A percentile compares a stretch with the other conserved stretches of the same genome.
These are phyloP conservation scores for Elephas maximus DNA, from an alignment of 2,113 vertebrate species.

Conservation along the genomic window DNA sequence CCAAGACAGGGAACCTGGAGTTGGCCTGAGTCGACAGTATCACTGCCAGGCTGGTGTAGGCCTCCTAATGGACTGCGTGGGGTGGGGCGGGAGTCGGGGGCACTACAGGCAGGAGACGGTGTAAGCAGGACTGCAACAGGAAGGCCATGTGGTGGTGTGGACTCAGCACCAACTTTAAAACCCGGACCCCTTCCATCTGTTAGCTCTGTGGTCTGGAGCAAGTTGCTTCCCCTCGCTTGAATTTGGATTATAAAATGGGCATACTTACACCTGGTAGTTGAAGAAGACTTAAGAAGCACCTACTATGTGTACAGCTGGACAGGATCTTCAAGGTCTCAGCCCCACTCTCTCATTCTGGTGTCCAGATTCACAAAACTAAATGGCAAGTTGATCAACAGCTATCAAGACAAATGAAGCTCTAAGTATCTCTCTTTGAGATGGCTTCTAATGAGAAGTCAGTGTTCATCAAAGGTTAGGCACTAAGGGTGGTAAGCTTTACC, in stretches of 20 bases:
- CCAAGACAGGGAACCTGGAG: neutral
- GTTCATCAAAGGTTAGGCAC: neutral
- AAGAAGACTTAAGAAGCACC: neutral
- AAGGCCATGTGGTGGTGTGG: neutral
- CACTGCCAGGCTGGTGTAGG: neutral
- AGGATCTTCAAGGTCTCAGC: neutral
- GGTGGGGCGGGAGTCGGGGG: too few species aligned
- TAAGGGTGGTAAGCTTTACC: neutral
- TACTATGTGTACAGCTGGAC: neutral
- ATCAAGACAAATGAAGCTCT: neutral
- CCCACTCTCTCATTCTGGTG: neutral
- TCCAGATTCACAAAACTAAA: neutral
- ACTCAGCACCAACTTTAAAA: neutral
- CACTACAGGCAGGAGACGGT: neutral
- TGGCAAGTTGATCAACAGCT: neutral
- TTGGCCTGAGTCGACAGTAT: neutral
- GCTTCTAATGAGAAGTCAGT: neutral
- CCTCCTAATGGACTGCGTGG: neutral
- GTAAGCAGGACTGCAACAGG: neutral
- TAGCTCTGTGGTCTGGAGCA: neutral
- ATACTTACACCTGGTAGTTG: neutral
- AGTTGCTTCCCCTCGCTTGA: neutral
- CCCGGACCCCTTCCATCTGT: neutral
- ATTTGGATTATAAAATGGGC: neutral
- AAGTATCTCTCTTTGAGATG: neutral